Evolutionary conservation across 2,888 invertebrate genomes (phyloP), one percentile per base, ranked within the genome.

Genomic region (Hoplodrina ambigua): DNA sequence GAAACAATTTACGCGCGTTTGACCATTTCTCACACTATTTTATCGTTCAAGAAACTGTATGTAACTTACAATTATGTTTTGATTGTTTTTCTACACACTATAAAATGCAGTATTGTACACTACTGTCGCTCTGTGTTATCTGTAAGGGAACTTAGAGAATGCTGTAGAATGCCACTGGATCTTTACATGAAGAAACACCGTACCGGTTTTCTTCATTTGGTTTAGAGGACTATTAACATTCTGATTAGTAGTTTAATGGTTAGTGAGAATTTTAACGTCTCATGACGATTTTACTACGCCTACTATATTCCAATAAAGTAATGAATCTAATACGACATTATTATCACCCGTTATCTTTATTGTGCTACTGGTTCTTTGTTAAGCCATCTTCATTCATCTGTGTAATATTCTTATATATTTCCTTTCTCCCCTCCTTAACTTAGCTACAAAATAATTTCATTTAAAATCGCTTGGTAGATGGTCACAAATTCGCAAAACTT

Each of bases 161-260:
- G 69, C 37, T 46, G 69, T 46, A 46, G 56, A 72, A 46, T 57
- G 19, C 25, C 44, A 46, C 68, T 57, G 37, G 33, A 30, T 76
- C 50, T 46, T 75, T 46, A 19, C 25, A 30, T 68, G 20, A 52
- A 68, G 69, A 75, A 37, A 72, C 1, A 37, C 50, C 52, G 3
- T 53, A 19, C 44, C 25, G 37, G 56, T 72, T 76, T 57, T 57
- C 50, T 76, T 46, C 17, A 76, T 57, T 76, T 53, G 20, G 19
- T 57, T 53, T 30, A 56, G 11, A 67, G 46, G 15, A 37, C 76
- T 52, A 56, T 25, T 49, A 66, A 19, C 11, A 17, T 25, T 30
- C 19, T 56, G 10, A 33, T 37, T 33, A 65, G 33, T 25, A 44
- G 67, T 50, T 66, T 55, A 50, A 75, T 50, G 13, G 17, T 25